Conservation (phyloP, 2,888 invertebrate genomes). For the Coelopa pilipes region DNA sequence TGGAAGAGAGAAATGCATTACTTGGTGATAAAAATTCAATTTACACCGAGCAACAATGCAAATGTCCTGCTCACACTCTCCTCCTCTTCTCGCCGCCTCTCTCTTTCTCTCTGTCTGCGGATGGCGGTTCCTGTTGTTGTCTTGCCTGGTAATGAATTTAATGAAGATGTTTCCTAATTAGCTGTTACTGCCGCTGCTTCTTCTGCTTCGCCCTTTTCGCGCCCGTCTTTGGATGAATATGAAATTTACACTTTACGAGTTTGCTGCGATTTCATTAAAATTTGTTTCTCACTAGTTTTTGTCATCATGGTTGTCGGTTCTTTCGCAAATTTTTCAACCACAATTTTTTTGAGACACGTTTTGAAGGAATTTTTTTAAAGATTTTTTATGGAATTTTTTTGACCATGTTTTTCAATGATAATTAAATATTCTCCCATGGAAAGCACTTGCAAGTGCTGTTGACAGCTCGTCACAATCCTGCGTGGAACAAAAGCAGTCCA, state of each 20-base stretch:
- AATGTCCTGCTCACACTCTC: too few relatives aligned
- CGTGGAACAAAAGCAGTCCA: not conserved
- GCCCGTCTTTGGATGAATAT: too few relatives aligned
- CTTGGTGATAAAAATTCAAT: too few relatives aligned
- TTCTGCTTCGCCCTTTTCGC: slow-evolving; percentile 2
- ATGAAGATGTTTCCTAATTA: slow-evolving; percentile 19
- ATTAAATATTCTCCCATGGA: not conserved
- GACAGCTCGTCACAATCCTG: not conserved
- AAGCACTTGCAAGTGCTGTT: too few relatives aligned
- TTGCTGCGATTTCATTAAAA: not conserved
- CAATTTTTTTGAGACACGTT: not conserved
- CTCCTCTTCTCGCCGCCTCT: too few relatives aligned
- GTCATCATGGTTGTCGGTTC: not conserved
- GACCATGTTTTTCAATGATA: not conserved
- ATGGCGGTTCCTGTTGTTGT: too few relatives aligned
- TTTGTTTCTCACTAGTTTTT: not conserved
- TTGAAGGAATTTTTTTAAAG: not conserved
- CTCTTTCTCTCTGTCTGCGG: too few relatives aligned
- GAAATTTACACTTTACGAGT: not conserved
- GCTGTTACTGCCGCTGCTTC: not conserved
- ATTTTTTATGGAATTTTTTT: slow-evolving; percentile 10
- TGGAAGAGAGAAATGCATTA: too few relatives aligned
- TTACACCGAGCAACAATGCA: too few relatives aligned
- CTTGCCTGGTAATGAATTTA: slow-evolving; percentile 13
- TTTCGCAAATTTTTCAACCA: not conserved